Evolutionary conservation across 2,797 vertebrate species (phyloP), one percentile per base, ranked within the genome.

Genomic region (Ciconia nigra): DNA sequence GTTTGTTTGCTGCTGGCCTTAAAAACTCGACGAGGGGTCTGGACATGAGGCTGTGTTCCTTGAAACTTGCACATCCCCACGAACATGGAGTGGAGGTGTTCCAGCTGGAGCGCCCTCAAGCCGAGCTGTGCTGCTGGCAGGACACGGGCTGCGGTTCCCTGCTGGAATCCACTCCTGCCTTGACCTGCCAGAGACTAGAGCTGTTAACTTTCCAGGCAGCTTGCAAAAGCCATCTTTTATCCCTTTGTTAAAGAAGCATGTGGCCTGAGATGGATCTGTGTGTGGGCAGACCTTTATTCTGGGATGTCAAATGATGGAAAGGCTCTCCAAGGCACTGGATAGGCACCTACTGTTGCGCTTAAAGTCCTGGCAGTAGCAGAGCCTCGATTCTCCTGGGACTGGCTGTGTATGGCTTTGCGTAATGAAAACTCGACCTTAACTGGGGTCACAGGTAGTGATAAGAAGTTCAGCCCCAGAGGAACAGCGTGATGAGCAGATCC

Each of bases 221-320:
- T 89, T 94, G 88, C 91, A 97, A 93, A 94, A 94, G 58, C 72
- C 80, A 90, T 95, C 91, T 86, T 95, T 94, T 91, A 88, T 94
- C 84, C 85, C 66, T 93, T 94, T 93, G 88, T 96, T 93, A 59
- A 62, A 79, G 95, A 52, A 87, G 85, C 83, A 71, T 52, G 77
- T 79, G 93, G 90, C 79, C 92, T 25, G 66, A 58, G 91, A 83
- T 58, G 77, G 72, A 86, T 78, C 91, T 93, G 91, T 90, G 85
- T 90, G 90, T 90, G 85, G 94, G 91, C 90, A 95, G 87, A 76
- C 65, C 85, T 93, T 91, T 79, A 44, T 84, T 70, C 72, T 84
- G 58, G 10, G 26, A 62, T 82, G 94, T 71, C 93, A 80, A 63
- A 35, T 25, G 70, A 61, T 57, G 74, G 88, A 72, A 90, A 31